phyloP scores from a whole-genome alignment of 2,113 vertebrate genomes.

The Ciconia stormi region DNA sequence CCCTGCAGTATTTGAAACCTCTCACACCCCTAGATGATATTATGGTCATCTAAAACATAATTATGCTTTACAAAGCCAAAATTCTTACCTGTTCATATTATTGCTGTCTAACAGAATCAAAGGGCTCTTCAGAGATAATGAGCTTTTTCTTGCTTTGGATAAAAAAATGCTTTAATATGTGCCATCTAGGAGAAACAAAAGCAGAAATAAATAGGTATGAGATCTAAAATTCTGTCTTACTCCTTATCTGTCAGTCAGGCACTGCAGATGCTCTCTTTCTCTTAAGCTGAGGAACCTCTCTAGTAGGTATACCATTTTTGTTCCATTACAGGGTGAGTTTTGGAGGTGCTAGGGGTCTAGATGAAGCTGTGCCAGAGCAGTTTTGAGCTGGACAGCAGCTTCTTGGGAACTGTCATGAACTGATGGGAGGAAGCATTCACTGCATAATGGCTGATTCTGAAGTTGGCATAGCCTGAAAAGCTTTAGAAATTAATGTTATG shows the following conservation, averaged over 20 bases:
- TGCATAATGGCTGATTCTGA: background rate
- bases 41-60: background rate
- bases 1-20: background rate
- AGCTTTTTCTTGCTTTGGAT: background rate
- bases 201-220: background rate
- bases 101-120: background rate
- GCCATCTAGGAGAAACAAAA: background rate
- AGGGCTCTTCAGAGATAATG: background rate
- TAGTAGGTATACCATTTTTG: background rate
- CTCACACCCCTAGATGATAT: background rate
- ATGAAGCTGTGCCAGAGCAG: background rate
- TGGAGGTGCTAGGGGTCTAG: background rate
- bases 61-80: background rate
- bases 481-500: background rate
- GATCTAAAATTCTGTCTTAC: background rate
- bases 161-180: background rate
- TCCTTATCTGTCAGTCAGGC: background rate
- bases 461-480: background rate
- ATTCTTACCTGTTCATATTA: background rate
- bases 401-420: background rate
- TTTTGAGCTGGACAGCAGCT: background rate
- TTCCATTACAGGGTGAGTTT: background rate
- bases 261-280: background rate
- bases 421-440: background rate
- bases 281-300: background rate